A percentile compares a stretch with the other conserved stretches of the same genome.
Conservation (phyloP, 2,888 invertebrate species). For the Saturnia japonica region DNA sequence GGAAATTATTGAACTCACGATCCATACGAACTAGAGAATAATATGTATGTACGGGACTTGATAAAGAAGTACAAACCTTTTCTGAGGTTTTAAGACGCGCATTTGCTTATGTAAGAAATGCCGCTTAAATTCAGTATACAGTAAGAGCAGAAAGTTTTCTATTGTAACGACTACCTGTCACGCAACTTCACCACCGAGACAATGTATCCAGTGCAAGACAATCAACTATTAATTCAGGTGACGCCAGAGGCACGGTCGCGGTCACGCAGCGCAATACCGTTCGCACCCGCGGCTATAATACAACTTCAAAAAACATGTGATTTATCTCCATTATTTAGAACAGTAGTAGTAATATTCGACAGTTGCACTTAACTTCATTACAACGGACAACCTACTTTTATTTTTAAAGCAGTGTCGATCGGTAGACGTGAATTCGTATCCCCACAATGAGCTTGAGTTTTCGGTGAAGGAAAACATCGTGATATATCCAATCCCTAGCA, state of each 20-base stretch:
- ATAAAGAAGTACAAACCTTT: constrained; percentile 28
- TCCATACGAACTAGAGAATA: constrained; percentile 42
- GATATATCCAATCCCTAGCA: too few species aligned
- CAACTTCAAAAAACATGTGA: constrained; percentile 62
- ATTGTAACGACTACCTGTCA: constrained; percentile 64
- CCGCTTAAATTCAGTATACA: not conserved
- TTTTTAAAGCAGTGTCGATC: too few species aligned
- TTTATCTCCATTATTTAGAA: constrained; percentile 53
- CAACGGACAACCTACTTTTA: not conserved
- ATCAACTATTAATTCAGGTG: constrained; percentile 69
- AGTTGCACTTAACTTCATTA: not conserved
- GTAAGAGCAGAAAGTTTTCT: constrained; percentile 58
- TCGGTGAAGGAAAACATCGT: too few species aligned
- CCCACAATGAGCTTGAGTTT: too few species aligned
- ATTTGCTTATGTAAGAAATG: not conserved
- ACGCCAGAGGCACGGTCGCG: constrained; percentile 64
- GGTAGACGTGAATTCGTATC: too few species aligned
- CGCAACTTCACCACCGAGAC: constrained; percentile 53
- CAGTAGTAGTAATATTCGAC: constrained; percentile 51
- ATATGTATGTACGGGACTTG: constrained; percentile 29
- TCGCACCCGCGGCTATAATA: constrained; percentile 61
- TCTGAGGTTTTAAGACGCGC: not conserved
- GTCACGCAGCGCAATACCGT: constrained; percentile 69
- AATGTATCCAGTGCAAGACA: constrained; percentile 60
- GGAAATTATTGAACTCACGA: constrained; percentile 58